These are phyloP conservation scores for Crambe crambe DNA, from an alignment of 37 sponge, comb jelly and placozoan genomes.

Conservation along the genomic window DNA sequence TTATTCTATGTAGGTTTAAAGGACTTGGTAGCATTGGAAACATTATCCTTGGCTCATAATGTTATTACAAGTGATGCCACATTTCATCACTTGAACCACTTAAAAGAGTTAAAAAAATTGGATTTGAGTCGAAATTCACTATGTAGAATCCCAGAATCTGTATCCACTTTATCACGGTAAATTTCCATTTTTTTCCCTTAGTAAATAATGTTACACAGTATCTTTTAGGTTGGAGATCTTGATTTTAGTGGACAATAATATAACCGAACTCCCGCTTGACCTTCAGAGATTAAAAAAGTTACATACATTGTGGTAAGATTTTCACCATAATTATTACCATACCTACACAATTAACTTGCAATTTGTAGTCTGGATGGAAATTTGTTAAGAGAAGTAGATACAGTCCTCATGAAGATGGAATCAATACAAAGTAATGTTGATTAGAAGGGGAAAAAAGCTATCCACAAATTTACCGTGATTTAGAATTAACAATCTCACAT, in stretches of 20 bases:
- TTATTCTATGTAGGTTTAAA: conserved; percentile 11
- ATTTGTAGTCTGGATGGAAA: conserved; percentile 15
- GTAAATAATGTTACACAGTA: not conserved
- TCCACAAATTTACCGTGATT: not conserved
- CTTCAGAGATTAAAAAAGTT: conserved; percentile 17
- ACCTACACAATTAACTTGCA: not conserved
- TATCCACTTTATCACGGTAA: conserved; percentile 21
- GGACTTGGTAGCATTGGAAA: conserved; percentile 11
- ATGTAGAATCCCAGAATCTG: conserved; percentile 9
- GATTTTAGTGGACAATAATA: conserved; percentile 47
- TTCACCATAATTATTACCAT: not conserved
- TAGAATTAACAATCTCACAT: conserved; percentile 43
- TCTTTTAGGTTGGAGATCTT: conserved; percentile 25
- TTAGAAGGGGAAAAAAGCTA: not conserved
- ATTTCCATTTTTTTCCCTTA: not conserved
- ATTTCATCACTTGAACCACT: not conserved
- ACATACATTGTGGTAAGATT: conserved; percentile 35
- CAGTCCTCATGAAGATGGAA: not conserved
- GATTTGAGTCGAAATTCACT: conserved; percentile 50
- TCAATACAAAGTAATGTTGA: conserved; percentile 15
- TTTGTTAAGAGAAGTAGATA: conserved; percentile 11
- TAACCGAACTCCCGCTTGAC: conserved; percentile 22
- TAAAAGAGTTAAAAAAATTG: conserved; percentile 31
- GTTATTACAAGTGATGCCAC: conserved; percentile 13
- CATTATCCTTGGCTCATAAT: conserved; percentile 54